Base-by-base conservation (phyloP, 2,888 invertebrate genomes). In the Leucophenga maculata region DNA sequence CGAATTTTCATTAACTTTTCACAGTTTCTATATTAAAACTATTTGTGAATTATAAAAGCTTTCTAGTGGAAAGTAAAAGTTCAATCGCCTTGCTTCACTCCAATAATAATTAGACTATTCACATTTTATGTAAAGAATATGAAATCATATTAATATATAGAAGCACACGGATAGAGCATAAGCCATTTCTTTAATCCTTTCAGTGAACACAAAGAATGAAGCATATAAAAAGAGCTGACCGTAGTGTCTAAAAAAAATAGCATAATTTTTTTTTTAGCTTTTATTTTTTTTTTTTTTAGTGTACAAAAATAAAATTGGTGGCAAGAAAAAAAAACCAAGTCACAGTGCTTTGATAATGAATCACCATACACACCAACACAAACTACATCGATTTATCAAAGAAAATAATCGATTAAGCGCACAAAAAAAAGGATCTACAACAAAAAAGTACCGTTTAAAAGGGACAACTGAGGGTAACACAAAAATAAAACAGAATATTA, bases 321-420 rank as follows among this genome's bases (percentile, higher is more conserved):
- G 46, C 32, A 60, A 60, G 26, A 50, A 26, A 57, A 13, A 57
- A 11, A 16, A 26, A 60, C 16, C 11, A 55, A 31, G 32, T 55
- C 52, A 14, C 14, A 50, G 13, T 20, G 55, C 66, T 57, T 57
- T 67, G 46, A 67, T 57, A 46, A 46, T 67, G 54, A 67, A n/a
- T 52, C 55, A 44, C 26, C n/a, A 26, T 20, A 57, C 26, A 57
- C 14, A 31, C 55, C 22, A 16, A 32, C 6, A 57, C 9, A n/a
- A 11, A 57, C 18, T 44, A 46, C 57, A 57, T 67, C 52, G 18
- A 48, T 60, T 60, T 60, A 68, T 68, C 48, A 52, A 68, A 60
- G 67, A 50, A 68, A 68, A 60, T 68, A 68, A 68, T 68, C 67
- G 67, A 68, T 68, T 59, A 68, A 60, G 50, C 50, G 4, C 64